Base-by-base conservation (phyloP, 1,140 invertebrate genomes). In the Pollicipes pollicipes region DNA sequence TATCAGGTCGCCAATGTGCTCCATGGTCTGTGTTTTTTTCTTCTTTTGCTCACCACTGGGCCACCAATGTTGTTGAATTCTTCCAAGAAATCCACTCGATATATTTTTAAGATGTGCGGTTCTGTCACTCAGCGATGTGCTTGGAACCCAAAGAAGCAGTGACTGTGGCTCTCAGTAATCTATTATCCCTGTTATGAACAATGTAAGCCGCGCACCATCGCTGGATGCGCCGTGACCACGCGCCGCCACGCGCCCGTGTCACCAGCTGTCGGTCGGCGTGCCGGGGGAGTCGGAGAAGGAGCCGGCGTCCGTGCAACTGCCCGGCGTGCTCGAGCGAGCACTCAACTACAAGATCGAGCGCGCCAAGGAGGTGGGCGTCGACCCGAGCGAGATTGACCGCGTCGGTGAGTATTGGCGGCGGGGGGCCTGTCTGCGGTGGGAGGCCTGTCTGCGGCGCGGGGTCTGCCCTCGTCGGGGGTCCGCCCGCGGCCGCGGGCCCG, bases 261-360 rank as follows among this genome's bases (percentile, higher is more conserved):
- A n/a, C n/a, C n/a, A 58, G 45, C 45, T 58, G 45, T 58, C 45
- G 17, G 13, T 21, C 21, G 45, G 24, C 2, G 13, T 21, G 6
- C 10, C 45, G 6, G 8, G 10, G 13, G 45, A 58, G 13, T 3
- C 45, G 2, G 24, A 58, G n/a, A n/a, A n/a, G n/a, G n/a, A n/a
- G n/a, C n/a, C n/a, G 21, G 13, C 45, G 17, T 2, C 45, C 6
- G 45, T 58, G 8, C 81, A 80, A 73, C 78, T 95, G 27, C 91
- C 91, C 17, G 88, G 90, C 76, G 91, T 89, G 27, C 79, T 95
- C 58, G 92, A 95, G 80, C 89, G 94, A 78, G 90, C 90, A 29
- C 79, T 95, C 0, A 91, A 91, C 28, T 87, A 93, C 68, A 94
- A 94, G 80, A 88, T 87, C 76, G 88, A 90, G 73, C 82, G 91